Evolutionary conservation across 1,140 invertebrate species (phyloP), one percentile per base, ranked within the genome.

Genomic region (Aphelinus atriplicis): DNA sequence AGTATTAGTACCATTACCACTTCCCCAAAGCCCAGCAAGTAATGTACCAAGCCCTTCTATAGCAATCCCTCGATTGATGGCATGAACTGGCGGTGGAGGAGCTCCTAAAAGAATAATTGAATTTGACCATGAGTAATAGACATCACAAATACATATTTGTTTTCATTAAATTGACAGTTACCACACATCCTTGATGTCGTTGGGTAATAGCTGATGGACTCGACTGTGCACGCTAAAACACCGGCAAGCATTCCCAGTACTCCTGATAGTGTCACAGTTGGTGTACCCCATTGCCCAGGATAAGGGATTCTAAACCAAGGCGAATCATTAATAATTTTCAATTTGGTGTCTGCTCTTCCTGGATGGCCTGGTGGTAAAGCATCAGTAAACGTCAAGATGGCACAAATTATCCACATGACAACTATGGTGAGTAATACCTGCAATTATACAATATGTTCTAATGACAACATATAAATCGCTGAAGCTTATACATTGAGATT

Each of bases 131-230:
- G 47, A 63, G 9, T 3, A 26, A 51, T 51, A 42, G 5, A 42
- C 10, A 50, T 3, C 58, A 57, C 7, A 57, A 51, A 1, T 65
- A 76, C 62, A 45, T 47, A n/a, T 63, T 50, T 57, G 43, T 46
- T 58, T 72, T 43, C 9, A 60, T 60, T n/a, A 60, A 60, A 7
- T 56, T 60, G 48, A 79, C 88, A 77, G 75, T 84, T 83, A 93
- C 92, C 92, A 70, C 94, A 93, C 90, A 96, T 93, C 83, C 92
- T 90, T 0, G 95, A 94, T 3, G 94, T 94, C 3, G 95, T 95
- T 58, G 94, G 95, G 86, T 97, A 97, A 85, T 97, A 96, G 79
- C 95, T 95, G 68, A 97, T 91, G 1, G 94, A 95, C 85, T 97
- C 95, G 5, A 96, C 92, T 0, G 94, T 93, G 63, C 95, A 95